Evolutionary conservation across 2,797 vertebrate species (phyloP).

Genomic region (Poecilia wingei): DNA sequence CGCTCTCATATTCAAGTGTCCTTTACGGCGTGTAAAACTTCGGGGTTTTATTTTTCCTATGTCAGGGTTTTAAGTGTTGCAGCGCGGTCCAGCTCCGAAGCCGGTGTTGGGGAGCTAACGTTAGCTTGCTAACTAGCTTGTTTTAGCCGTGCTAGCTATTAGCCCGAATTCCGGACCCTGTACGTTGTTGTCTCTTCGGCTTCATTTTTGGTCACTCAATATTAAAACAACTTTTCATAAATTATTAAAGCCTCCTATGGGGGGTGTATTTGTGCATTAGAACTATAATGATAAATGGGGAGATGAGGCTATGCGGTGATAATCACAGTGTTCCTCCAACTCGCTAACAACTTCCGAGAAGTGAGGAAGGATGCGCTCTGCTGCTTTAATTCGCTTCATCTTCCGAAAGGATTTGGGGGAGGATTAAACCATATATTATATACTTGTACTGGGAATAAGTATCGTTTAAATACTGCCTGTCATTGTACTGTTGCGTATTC

Average conservation of each 20-base stretch:
- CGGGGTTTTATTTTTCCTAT: too few species aligned
- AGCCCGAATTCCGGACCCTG: conserved; percentile 18
- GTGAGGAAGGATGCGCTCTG: conserved; percentile 4
- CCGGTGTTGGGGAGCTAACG: conserved; percentile 51
- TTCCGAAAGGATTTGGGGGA: neutral
- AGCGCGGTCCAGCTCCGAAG: conserved; percentile 27
- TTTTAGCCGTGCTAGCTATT: conserved; percentile 40
- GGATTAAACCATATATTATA: neutral
- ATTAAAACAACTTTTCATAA: rapidly evolving
- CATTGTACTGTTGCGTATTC: neutral
- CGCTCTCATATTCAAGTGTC: rapidly evolving
- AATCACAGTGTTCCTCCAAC: conserved; percentile 16
- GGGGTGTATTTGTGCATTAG: rapidly evolving
- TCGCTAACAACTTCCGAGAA: conserved; percentile 48
- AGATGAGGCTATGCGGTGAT: conserved; percentile 15
- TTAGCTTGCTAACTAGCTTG: conserved; percentile 49
- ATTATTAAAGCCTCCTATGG: neutral
- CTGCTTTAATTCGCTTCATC: neutral
- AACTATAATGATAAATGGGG: neutral
- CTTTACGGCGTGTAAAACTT: rapidly evolving
- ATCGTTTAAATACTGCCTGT: neutral
- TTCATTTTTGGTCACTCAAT: neutral
- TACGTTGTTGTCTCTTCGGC: neutral
- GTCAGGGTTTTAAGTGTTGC: neutral
- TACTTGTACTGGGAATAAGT: neutral